Base-by-base conservation (phyloP, 2,888 invertebrate genomes). In the Neuroscelio doddi region DNA sequence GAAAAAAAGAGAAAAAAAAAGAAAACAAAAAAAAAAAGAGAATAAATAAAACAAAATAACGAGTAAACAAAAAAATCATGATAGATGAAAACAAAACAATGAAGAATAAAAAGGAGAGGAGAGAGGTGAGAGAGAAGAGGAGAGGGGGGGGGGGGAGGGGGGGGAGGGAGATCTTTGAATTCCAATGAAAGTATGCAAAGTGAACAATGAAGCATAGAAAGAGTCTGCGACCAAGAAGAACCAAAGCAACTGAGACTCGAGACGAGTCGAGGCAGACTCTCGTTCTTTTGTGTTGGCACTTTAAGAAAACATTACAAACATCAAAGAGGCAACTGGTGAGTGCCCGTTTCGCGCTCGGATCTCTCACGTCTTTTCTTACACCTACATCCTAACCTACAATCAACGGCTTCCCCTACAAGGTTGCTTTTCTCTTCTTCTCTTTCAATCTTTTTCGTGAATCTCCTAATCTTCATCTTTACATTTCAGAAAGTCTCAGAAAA, bases 111-210 rank as follows among this genome's bases (percentile, higher is more conserved):
- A 73, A 14, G n/a, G n/a, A n/a, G 73, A 75, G 29, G 75, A 73
- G n/a, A 66, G 69, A 62, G 77, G 52, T 5, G 78, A 79, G 30
- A 77, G 71, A 27, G 80, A 82, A 30, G 64, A 68, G 21, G 74
- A 75, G 47, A 70, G 64, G 46, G n/a, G n/a, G n/a, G n/a, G n/a
- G n/a, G n/a, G n/a, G n/a, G 80, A 79, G 51, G 76, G 74, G 50
- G 77, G 77, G n/a, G n/a, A 52, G 17, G 21, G 86, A 87, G 74
- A 87, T 85, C 82, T 87, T 86, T 4, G 42, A 47, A 47, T 64
- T 52, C 47, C 42, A 47, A 50, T 41, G 55, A 45, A 49, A 51
- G 65, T 39, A 44, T 51, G 66, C 39, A 55, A 62, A 52, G 46
- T 56, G 65, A 65, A 65, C 59, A 65, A 65, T 65, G 65, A 61